phyloP scores from a whole-genome alignment of 2,113 vertebrate species.

The Galbula dea region DNA sequence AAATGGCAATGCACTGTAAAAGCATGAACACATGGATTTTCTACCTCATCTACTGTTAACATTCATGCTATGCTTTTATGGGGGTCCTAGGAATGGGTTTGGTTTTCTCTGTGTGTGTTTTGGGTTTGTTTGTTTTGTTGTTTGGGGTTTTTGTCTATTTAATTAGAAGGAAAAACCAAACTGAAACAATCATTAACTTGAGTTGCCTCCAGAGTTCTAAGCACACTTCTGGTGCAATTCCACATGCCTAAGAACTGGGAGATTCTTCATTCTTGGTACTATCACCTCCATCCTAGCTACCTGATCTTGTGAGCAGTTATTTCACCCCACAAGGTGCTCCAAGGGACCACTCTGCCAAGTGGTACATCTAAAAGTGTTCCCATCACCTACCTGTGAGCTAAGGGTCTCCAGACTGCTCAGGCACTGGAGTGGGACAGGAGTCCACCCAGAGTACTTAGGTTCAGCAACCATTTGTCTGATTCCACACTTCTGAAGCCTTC shows the following conservation, averaged over 20 bases:
- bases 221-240: neutral
- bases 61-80: too few species aligned
- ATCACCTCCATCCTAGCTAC: neutral
- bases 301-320: fast-evolving
- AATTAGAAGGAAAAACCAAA: neutral
- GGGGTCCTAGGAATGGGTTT: too few species aligned
- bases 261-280: neutral
- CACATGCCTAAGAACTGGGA: neutral
- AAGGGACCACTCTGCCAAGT: neutral
- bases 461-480: neutral
- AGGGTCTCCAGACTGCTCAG: neutral
- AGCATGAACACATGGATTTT: neutral
- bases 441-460: neutral
- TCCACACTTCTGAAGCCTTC: neutral
- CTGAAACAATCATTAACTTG: neutral
- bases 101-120: too few species aligned
- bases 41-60: neutral
- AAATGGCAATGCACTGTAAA: neutral
- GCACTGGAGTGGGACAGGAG: neutral
- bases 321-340: fast-evolving
- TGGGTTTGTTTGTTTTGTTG: neutral
- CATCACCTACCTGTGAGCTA: neutral
- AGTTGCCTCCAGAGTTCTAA: neutral
- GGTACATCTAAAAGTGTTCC: fast-evolving
- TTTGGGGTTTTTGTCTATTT: too few species aligned